phyloP scores from a whole-genome alignment of 2,113 vertebrate genomes.

The Sarotherodon lohbergeri region DNA sequence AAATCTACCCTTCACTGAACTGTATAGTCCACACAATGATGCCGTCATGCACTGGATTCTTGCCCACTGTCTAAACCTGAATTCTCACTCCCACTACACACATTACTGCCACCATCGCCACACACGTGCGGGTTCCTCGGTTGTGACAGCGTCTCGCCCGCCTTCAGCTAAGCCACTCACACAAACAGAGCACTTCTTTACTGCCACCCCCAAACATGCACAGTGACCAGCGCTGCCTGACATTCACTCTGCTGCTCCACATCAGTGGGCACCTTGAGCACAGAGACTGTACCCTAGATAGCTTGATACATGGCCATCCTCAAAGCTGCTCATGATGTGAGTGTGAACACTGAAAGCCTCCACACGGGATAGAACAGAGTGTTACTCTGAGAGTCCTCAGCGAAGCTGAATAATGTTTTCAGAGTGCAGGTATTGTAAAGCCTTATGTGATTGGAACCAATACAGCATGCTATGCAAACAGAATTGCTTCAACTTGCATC shows the following conservation, averaged over 20 bases:
- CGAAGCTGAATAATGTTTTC: background rate
- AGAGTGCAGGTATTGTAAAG: background rate
- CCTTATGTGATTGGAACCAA: background rate
- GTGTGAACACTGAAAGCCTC: background rate
- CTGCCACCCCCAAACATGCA: background rate
- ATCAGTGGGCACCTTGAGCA: constrained; percentile 21
- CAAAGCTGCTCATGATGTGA: constrained; percentile 19
- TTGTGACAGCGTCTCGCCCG: background rate
- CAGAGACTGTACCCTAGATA: background rate
- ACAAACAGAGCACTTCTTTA: background rate
- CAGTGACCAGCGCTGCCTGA: constrained; percentile 17
- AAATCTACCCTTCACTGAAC: constrained; percentile 68
- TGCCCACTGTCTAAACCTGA: constrained; percentile 55
- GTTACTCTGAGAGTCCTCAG: background rate
- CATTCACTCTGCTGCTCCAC: constrained; percentile 27
- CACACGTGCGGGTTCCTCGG: constrained; percentile 11
- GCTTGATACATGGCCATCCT: constrained; percentile 10
- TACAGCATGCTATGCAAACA: background rate
- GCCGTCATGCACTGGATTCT: constrained; percentile 54
- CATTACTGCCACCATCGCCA: background rate
- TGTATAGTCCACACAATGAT: constrained; percentile 60
- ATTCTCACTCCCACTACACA: constrained; percentile 44
- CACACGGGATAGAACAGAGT: background rate
- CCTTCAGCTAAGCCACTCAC: background rate
- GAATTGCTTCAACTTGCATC: background rate